These are phyloP conservation scores for Virgularia gustaviana DNA, from an alignment of 92 coral and sea anemone species.

Conservation along the genomic window DNA sequence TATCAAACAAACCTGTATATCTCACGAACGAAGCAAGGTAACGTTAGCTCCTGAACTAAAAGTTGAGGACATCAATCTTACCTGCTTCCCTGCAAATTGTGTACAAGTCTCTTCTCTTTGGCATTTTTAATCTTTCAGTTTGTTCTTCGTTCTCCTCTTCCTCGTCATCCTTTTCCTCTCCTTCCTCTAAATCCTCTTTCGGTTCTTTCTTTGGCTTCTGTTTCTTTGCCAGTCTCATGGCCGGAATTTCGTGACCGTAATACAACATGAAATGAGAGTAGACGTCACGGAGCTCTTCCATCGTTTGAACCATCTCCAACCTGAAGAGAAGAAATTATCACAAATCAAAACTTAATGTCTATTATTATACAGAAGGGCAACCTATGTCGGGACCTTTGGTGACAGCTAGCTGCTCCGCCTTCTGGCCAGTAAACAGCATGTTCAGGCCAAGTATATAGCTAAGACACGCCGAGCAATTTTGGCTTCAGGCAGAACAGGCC, in stretches of 20 bases:
- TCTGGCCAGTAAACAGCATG: too few species aligned
- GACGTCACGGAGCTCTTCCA: conserved; percentile 91
- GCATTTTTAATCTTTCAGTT: conserved; percentile 80
- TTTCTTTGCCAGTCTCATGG: conserved; percentile 87
- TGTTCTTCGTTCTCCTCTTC: conserved; percentile 41
- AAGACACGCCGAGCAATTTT: too few species aligned
- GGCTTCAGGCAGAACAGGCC: too few species aligned
- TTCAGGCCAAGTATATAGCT: too few species aligned
- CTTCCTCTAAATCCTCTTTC: conserved; percentile 49
- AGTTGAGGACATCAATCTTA: too few species aligned
- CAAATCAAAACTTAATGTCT: too few species aligned
- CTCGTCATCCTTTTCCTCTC: conserved; percentile 52
- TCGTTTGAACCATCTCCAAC: conserved; percentile 80
- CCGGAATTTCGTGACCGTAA: conserved; percentile 86
- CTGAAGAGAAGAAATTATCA: too few species aligned
- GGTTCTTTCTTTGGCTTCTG: conserved; percentile 51
- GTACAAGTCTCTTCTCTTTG: conserved; percentile 82
- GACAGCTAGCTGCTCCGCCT: too few species aligned
- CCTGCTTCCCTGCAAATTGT: conserved; percentile 92
- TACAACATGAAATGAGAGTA: conserved; percentile 93
- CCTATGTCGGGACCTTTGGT: too few species aligned
- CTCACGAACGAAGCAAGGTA: too few species aligned
- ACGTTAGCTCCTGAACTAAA: background rate
- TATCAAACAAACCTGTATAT: too few species aligned
- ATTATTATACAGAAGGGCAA: too few species aligned